phyloP scores from a whole-genome alignment of 2,797 vertebrate species.

The Dicrostonyx torquatus region DNA sequence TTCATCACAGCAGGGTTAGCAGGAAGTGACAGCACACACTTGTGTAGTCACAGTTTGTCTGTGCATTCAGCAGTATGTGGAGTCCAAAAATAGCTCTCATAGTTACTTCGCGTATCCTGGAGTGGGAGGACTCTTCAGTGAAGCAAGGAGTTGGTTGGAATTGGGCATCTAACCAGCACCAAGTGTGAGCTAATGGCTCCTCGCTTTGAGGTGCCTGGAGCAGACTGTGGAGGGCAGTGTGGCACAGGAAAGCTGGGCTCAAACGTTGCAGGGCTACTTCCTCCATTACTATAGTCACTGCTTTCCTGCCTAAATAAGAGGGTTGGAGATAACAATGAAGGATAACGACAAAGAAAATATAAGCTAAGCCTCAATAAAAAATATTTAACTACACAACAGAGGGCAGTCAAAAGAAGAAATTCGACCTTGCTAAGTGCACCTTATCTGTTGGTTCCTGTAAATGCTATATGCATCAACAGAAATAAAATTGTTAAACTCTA shows the following conservation, averaged over 20 bases:
- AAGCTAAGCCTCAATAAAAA: slow-evolving; percentile 9
- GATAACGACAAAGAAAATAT: neutral
- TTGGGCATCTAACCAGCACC: neutral
- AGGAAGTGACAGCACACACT: neutral
- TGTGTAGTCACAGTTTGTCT: neutral
- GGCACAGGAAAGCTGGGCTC: neutral
- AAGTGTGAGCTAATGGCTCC: neutral
- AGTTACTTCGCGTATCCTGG: neutral
- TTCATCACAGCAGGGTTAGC: neutral
- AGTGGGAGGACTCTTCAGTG: neutral
- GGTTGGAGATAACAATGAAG: neutral
- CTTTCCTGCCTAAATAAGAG: neutral
- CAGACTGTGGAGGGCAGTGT: neutral
- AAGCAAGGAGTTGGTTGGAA: neutral
- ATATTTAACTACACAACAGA: neutral
- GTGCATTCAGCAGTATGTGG: neutral
- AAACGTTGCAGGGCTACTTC: neutral
- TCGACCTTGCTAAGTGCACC: neutral
- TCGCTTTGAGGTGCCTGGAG: neutral
- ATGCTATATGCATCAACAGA: neutral
- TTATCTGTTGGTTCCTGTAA: neutral
- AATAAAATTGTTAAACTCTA: slow-evolving; percentile 16
- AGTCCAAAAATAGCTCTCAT: slow-evolving; percentile 39
- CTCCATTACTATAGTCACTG: neutral
- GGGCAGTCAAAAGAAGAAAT: neutral